Evolutionary conservation across 2,113 vertebrate species (phyloP).

Genomic region (Cheirogaleus medius): DNA sequence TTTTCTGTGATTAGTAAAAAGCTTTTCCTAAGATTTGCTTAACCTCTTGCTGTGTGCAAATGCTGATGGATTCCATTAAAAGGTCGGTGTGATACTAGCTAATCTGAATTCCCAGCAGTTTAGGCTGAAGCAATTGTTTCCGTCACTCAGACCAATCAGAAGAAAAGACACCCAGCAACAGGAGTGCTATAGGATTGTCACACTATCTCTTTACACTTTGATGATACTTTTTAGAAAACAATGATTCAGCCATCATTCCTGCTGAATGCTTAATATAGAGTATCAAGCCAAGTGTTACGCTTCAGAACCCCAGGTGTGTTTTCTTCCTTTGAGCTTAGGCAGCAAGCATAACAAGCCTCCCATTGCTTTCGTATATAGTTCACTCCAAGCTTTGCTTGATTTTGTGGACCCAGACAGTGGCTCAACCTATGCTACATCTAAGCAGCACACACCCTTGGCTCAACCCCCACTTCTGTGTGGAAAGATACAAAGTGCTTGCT

Average conservation of each 20-base stretch:
- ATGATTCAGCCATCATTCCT: background rate
- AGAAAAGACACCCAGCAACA: background rate
- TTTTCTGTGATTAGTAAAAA: constrained; percentile 59
- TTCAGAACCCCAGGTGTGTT: background rate
- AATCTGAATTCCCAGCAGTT: constrained; percentile 1
- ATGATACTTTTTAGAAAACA: background rate
- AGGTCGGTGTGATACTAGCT: background rate
- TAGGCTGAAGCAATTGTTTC: background rate
- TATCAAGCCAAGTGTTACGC: background rate
- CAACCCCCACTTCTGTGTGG: background rate
- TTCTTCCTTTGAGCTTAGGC: background rate
- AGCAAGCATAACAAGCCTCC: background rate
- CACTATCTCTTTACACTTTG: background rate
- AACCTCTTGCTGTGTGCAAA: constrained; percentile 56
- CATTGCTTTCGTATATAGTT: background rate
- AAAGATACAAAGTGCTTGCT: background rate
- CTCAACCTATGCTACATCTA: background rate
- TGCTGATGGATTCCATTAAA: constrained; percentile 29
- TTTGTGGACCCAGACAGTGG: background rate
- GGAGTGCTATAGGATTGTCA: background rate
- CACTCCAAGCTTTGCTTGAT: background rate
- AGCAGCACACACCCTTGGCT: background rate
- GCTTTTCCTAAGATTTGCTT: constrained; percentile 52
- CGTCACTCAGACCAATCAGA: background rate
- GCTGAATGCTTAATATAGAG: background rate